These are phyloP conservation scores for Cerastis rubricosa DNA, from an alignment of 2,888 invertebrate species.

Conservation along the genomic window DNA sequence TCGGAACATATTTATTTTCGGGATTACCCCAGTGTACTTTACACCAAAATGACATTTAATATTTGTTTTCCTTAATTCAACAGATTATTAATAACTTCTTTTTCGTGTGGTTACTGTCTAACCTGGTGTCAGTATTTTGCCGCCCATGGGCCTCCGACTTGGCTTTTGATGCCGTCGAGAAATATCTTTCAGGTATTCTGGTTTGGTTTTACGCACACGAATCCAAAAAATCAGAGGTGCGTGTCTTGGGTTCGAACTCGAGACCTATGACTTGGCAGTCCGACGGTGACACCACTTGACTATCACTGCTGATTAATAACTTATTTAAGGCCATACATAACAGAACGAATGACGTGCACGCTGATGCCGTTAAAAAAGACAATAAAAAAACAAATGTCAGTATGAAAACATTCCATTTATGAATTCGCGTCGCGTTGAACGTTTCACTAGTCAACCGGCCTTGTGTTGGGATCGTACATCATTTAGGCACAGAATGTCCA, in stretches of 20 bases:
- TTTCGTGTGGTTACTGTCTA: not conserved
- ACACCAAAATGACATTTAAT: not conserved
- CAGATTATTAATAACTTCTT: not conserved
- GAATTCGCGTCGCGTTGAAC: conserved; percentile 24
- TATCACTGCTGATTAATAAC: not conserved
- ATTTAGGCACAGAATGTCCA: no score
- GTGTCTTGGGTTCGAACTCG: not conserved
- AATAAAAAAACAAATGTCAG: not conserved
- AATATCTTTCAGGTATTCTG: not conserved
- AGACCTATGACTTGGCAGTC: not conserved
- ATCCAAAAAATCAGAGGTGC: not conserved
- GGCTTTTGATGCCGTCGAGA: not conserved
- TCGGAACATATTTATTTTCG: no score
- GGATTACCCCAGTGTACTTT: no score
- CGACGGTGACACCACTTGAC: not conserved
- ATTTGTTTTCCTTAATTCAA: not conserved
- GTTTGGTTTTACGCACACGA: not conserved
- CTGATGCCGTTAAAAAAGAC: conserved; percentile 6
- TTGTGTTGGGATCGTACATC: conserved; percentile 14
- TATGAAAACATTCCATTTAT: conserved; percentile 34
- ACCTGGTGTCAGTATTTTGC: not conserved
- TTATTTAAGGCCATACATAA: not conserved
- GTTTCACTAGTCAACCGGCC: conserved; percentile 22
- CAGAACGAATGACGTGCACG: not conserved
- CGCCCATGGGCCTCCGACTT: not conserved